These are phyloP conservation scores for Scrobipalpa costella DNA, from an alignment of 2,888 invertebrate genomes.

Conservation along the genomic window DNA sequence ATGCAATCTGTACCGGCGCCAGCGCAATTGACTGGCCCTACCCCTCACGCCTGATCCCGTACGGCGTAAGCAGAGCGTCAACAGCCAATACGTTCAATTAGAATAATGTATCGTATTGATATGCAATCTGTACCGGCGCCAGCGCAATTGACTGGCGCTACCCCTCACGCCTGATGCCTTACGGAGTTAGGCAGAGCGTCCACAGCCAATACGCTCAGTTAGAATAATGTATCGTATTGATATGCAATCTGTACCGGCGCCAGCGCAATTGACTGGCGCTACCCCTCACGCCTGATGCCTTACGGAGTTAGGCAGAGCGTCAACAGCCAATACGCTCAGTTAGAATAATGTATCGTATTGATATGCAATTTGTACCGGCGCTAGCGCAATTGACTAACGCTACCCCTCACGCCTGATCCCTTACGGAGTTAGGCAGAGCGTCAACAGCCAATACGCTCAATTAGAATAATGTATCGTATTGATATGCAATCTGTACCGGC, in stretches of 20 bases:
- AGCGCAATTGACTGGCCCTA: slow-evolving; percentile 50
- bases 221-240: slow-evolving; percentile 71
- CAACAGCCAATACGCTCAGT: slow-evolving; percentile 63
- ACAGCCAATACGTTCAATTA: slow-evolving; percentile 67
- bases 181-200: no score
- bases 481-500: slow-evolving; percentile 45
- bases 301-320: not conserved
- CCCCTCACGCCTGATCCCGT: not conserved
- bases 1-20: slow-evolving; percentile 70
- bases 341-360: slow-evolving; percentile 70
- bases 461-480: slow-evolving; percentile 62
- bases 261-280: slow-evolving; percentile 54
- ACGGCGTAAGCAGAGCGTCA: no score
- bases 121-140: slow-evolving; percentile 59
- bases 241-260: slow-evolving; percentile 70
- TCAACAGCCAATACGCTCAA: slow-evolving; percentile 69
- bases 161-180: not conserved
- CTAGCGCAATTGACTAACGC: slow-evolving; percentile 56
- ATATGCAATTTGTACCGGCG: slow-evolving; percentile 70
- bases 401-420: not conserved
- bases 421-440: no score
- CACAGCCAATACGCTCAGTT: slow-evolving; percentile 73
- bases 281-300: not conserved
- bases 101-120: slow-evolving; percentile 56
- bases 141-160: slow-evolving; percentile 50